Evolutionary conservation across 2,113 vertebrate species (phyloP).

Genomic region (Sturnus vulgaris): DNA sequence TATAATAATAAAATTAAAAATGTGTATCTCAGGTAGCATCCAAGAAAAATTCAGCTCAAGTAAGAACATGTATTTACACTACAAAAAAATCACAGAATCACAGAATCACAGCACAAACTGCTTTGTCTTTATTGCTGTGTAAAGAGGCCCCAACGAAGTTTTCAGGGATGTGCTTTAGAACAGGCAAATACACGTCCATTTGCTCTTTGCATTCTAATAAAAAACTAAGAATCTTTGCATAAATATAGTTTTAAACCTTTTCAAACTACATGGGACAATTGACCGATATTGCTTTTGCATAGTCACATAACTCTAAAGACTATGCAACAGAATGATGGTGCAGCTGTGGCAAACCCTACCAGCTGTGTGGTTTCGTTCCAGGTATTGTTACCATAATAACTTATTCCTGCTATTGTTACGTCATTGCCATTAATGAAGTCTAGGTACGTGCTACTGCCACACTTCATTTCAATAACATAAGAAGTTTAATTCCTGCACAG

Average conservation of each 20-base stretch:
- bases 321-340: not conserved
- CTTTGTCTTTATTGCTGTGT: not conserved
- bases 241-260: not conserved
- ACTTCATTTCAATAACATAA: not conserved
- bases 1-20: not conserved
- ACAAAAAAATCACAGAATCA: not conserved
- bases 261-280: not conserved
- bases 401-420: not conserved
- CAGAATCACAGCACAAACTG: not conserved
- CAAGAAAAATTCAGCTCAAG: not conserved
- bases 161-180: not conserved
- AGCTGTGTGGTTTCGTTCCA: not conserved
- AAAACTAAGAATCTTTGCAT: not conserved
- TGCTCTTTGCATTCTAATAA: not conserved
- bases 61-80: fast-evolving
- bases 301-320: not conserved
- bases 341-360: not conserved
- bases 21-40: not conserved
- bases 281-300: not conserved
- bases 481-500: not conserved
- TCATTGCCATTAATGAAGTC: not conserved
- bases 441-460: not conserved
- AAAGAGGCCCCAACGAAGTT: not conserved
- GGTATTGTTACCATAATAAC: not conserved
- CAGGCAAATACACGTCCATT: not conserved